Evolutionary conservation across 2,113 vertebrate genomes (phyloP), one percentile per base, ranked within the genome.

Genomic region (Nothoprocta perdicaria): DNA sequence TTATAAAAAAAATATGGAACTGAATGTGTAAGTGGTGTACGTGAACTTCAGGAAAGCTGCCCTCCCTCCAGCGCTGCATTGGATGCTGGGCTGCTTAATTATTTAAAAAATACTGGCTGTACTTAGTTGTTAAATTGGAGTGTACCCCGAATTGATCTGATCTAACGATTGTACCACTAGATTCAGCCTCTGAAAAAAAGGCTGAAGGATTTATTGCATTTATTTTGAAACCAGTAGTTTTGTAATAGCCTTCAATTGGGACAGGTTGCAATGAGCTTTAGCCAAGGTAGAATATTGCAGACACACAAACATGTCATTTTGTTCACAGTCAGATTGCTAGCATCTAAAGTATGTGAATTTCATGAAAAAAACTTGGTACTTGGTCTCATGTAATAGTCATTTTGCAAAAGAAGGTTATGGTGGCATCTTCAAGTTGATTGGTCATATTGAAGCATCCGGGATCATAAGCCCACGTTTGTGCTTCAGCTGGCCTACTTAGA

Each of bases 401-500:
- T 88, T 68, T 83, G 29, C 18, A 57, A 40, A 27, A 50, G 12
- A 26, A 19, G 63, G 12, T 63, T 75, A 29, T 13, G 85, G 24
- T 21, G 46, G 10, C 11, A 23, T 50, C 41, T 71, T 24, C 13
- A 31, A 86, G 66, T 33, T 23, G 40, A 6, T 58, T 52, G 90
- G 26, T 74, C 1, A 1, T 41, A 6, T 55, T 55, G 55, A 71
- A 35, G 48, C 9, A 24, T 69, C 40, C 35, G 83, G 41, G 19
- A 35, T 77, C 45, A 26, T 33, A 76, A 69, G 26, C 29, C 13
- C 21, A 2, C 61, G 40, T 24, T 80, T 77, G 2, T 87, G 67
- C 85, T 92, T 94, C 76, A 86, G 43, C 46, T 48, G 84, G 27
- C 82, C 82, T 83, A 77, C 65, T 96, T 94, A 93, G 19, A 87